phyloP scores from a whole-genome alignment of 2,888 invertebrate genomes.

The Emesis russula region DNA sequence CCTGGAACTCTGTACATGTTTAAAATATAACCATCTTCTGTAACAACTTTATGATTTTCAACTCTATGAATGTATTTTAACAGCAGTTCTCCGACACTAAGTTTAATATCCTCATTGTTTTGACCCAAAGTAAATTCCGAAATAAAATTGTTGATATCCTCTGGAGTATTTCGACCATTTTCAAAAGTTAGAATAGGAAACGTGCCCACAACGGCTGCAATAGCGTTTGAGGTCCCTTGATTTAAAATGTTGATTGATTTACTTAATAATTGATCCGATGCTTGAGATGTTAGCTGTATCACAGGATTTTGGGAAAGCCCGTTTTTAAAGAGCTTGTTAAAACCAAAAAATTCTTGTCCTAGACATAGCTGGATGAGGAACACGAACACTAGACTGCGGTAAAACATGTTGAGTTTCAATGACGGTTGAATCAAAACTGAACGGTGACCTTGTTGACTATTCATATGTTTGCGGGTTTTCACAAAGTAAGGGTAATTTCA shows the following conservation, averaged over 20 bases:
- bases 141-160: slow-evolving; percentile 13
- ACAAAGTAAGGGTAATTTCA: background rate
- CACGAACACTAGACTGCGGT: background rate
- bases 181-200: slow-evolving; percentile 11
- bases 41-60: slow-evolving; percentile 92
- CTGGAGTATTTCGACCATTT: slow-evolving; percentile 13
- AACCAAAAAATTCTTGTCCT: background rate
- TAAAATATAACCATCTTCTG: slow-evolving; percentile 94
- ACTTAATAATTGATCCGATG: background rate
- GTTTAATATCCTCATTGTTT: slow-evolving; percentile 23
- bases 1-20: slow-evolving; percentile 93
- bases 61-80: slow-evolving; percentile 92
- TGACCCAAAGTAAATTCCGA: slow-evolving; percentile 20
- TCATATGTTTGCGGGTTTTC: background rate
- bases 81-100: slow-evolving; percentile 75
- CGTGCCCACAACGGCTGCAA: background rate
- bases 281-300: background rate
- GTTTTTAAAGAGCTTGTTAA: background rate
- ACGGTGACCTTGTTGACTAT: background rate
- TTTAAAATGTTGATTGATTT: background rate
- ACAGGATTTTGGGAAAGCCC: background rate
- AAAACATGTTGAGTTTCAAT: background rate
- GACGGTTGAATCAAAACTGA: slow-evolving; percentile 17
- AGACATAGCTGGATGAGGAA: background rate
- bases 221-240: background rate